Percentiles rank a stretch among this genome's conserved stretches.
Evolutionary conservation across 2,888 invertebrate species (phyloP).

Genomic region (Dendrolimus pini): DNA sequence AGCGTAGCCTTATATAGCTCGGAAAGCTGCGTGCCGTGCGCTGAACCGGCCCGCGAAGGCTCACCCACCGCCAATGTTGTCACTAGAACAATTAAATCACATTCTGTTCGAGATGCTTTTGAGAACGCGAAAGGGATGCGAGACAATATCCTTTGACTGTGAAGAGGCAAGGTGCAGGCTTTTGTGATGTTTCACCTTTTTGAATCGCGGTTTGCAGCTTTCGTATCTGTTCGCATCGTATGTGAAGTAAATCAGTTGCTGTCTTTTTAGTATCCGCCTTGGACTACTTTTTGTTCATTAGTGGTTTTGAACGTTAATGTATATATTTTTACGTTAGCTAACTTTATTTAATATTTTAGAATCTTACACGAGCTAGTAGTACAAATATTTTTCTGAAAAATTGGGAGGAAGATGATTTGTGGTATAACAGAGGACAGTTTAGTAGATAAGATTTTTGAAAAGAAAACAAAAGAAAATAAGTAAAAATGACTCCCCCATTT

Average conservation of each 20-base stretch:
- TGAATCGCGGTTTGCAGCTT: slow-evolving; percentile 18
- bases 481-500: too few species aligned
- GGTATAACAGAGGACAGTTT: too few species aligned
- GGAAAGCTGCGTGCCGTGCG: slow-evolving; percentile 38
- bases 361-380: too few species aligned
- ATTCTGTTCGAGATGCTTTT: slow-evolving; percentile 28
- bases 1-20: slow-evolving; percentile 51
- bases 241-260: background rate
- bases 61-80: slow-evolving; percentile 8
- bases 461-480: too few species aligned
- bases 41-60: slow-evolving; percentile 20
- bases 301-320: background rate
- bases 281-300: background rate
- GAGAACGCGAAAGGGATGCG: slow-evolving; percentile 22
- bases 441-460: too few species aligned
- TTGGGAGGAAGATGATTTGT: too few species aligned
- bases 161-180: slow-evolving; percentile 26
- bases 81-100: slow-evolving; percentile 33
- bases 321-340: background rate
- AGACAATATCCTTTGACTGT: slow-evolving; percentile 24
- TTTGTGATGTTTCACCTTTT: slow-evolving; percentile 17
- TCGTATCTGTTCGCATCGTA: slow-evolving; percentile 6
- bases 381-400: too few species aligned
- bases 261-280: background rate
- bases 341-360: too few species aligned